Evolutionary conservation across 2,888 invertebrate species (phyloP).

Genomic region (Limenitis camilla): DNA sequence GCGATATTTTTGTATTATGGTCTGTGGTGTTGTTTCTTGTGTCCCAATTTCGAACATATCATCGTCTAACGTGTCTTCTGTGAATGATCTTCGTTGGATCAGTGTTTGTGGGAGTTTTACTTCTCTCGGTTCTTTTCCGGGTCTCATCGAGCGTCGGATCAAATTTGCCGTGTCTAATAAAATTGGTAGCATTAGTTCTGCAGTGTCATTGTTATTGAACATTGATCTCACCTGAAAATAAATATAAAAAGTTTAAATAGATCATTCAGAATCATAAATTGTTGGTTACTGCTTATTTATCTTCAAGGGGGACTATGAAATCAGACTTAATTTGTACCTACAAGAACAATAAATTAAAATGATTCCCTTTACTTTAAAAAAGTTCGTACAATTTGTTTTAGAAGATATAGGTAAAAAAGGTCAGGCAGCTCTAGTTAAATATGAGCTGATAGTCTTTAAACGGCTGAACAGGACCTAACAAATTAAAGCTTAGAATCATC

Average conservation of each 20-base stretch:
- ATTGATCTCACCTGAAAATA: conserved; percentile 73
- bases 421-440: too few species aligned
- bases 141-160: conserved; percentile 67
- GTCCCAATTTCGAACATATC: conserved; percentile 48
- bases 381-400: too few species aligned
- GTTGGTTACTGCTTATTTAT: background rate
- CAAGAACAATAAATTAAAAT: too few species aligned
- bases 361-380: too few species aligned
- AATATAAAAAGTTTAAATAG: conserved; percentile 11
- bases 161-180: conserved; percentile 79
- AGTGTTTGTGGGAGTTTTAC: conserved; percentile 48
- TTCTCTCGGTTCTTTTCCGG: conserved; percentile 53
- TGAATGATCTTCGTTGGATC: conserved; percentile 54
- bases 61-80: conserved; percentile 43
- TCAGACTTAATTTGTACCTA: too few species aligned
- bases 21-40: conserved; percentile 31
- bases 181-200: conserved; percentile 77
- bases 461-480: too few species aligned
- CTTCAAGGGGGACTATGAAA: background rate
- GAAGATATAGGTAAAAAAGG: too few species aligned
- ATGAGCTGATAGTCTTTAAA: too few species aligned
- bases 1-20: conserved; percentile 30
- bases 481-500: too few species aligned
- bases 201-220: conserved; percentile 69
- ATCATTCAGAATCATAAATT: background rate